Base-by-base conservation (phyloP, 2,797 vertebrate genomes). In the Mormyrops boulengeri region DNA sequence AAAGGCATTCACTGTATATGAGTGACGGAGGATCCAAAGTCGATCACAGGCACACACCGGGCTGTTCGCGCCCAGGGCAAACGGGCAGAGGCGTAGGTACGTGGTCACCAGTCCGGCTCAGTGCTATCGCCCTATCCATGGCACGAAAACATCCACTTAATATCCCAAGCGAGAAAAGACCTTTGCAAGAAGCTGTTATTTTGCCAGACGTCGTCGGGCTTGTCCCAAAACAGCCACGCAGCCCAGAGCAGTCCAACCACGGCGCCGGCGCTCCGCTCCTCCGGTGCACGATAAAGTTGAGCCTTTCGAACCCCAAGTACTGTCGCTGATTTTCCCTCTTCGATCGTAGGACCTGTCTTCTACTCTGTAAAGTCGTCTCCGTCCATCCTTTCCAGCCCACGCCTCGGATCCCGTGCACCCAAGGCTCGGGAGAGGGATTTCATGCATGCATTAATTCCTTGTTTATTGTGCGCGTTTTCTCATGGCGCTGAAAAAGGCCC, bases 401-500 rank as follows among this genome's bases (percentile, higher is more conserved):
- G 30, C 82, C 86, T 49, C 60, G 89, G 50, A 87, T 62, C 85
- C 17, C 85, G 87, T 88, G 90, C 91, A 62, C 50, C 89, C 22
- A 89, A 85, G 26, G 44, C n/a, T 85, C 12, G 22, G 22, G 4
- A 85, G 44, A 52, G 4, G 86, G 90, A 90, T 89, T 88, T 52
- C 1, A 7, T 41, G 88, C 92, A 90, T 73, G 88, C 90, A 89
- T 93, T 91, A 91, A 88, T 91, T 73, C 90, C 93, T 30, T 88
- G 91, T 96, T 96, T 96, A 95, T 96, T 96, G 95, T 96, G 94
- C 93, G 90, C 92, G 92, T 92, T 91, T 94, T 95, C 95, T 95
- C 96, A 91, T 93, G 80, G 85, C 88, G 41, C 82, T 44, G 49
- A 47, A 34, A 34, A 80, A 26, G 22, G 49, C 82, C 44, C 38